Conservation (phyloP, 2,113 vertebrate genomes). For the Dipodomys merriami region DNA sequence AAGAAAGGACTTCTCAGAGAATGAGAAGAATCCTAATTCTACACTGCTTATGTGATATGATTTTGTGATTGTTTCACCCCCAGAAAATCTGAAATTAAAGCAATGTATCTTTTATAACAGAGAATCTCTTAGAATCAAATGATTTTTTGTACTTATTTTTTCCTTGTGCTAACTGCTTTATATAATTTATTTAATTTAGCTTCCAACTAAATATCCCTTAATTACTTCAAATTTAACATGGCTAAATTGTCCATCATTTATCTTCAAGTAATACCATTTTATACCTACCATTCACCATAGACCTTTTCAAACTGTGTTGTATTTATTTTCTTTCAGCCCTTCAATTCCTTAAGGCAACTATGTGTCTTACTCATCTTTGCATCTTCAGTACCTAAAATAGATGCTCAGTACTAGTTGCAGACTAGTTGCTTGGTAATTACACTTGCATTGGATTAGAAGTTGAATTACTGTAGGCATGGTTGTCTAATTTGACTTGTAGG, state of each 20-base stretch:
- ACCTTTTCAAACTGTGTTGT: neutral
- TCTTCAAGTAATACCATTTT: conserved; percentile 5
- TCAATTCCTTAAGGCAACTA: neutral
- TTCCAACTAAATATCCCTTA: neutral
- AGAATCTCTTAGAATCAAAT: neutral
- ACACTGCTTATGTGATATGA: neutral
- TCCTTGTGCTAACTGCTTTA: neutral
- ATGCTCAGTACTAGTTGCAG: neutral
- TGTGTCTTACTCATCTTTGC: neutral
- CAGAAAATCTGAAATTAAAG: conserved; percentile 45
- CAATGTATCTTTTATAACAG: neutral
- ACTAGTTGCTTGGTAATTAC: neutral
- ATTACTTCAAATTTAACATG: conserved; percentile 2
- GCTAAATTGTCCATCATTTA: neutral
- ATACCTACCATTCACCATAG: neutral
- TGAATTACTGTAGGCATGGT: neutral
- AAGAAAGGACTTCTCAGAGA: conserved; percentile 3
- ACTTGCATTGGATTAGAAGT: neutral
- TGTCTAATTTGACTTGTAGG: neutral
- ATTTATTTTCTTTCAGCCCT: neutral
- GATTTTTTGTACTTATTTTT: conserved; percentile 14
- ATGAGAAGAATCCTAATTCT: neutral
- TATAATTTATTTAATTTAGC: conserved; percentile 27
- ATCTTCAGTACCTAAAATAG: neutral
- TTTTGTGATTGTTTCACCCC: neutral